phyloP scores from a whole-genome alignment of 2,888 invertebrate genomes.

The Gasteruption jaculator region DNA sequence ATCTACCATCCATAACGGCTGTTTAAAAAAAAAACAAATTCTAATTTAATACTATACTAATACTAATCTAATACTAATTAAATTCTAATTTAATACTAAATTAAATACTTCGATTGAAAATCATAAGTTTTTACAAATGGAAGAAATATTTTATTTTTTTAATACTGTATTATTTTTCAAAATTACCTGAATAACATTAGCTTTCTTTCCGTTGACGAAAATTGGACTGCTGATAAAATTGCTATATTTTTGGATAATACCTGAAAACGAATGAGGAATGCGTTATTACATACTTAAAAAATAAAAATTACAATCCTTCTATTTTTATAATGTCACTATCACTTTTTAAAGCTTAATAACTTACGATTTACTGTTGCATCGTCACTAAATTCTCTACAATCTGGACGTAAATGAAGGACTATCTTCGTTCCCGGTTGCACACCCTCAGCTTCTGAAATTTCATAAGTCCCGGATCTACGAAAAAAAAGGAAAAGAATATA shows the following conservation, averaged over 20 bases:
- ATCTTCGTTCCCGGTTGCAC: slow-evolving; percentile 91
- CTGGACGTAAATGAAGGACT: slow-evolving; percentile 81
- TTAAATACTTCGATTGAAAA: slow-evolving; percentile 3
- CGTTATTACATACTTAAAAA: no score
- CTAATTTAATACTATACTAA: slow-evolving; percentile 2
- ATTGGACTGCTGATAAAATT: slow-evolving; percentile 96
- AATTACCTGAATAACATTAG: slow-evolving; percentile 76
- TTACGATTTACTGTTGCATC: slow-evolving; percentile 75
- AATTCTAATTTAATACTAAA: slow-evolving; percentile 1
- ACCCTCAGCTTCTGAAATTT: slow-evolving; percentile 80
- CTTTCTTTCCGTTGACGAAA: slow-evolving; percentile 80
- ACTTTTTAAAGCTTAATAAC: no score
- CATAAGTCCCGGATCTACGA: slow-evolving; percentile 77
- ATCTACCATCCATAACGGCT: slow-evolving; percentile 92
- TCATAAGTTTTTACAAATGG: not conserved
- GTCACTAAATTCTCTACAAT: slow-evolving; percentile 85
- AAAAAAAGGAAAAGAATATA: slow-evolving; percentile 2
- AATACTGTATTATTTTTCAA: slow-evolving; percentile 3
- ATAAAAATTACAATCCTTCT: no score
- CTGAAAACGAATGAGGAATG: slow-evolving; percentile 51
- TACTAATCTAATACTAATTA: not conserved
- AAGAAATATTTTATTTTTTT: slow-evolving; percentile 3
- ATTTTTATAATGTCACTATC: no score
- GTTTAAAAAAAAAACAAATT: slow-evolving; percentile 4
- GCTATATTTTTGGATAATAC: slow-evolving; percentile 91